These are phyloP conservation scores for Solea senegalensis DNA, from an alignment of 2,113 vertebrate genomes.

Conservation along the genomic window DNA sequence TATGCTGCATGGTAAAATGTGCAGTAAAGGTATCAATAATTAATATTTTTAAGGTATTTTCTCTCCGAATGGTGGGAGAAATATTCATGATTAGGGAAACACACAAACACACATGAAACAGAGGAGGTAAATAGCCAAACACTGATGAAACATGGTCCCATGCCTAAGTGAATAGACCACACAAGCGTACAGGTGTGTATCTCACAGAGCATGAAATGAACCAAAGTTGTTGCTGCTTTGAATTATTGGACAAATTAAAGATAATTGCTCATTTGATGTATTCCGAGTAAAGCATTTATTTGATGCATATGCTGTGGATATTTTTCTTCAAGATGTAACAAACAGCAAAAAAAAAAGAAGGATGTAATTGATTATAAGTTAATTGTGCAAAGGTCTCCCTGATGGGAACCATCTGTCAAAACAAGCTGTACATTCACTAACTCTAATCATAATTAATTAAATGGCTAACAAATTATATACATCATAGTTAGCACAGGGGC, in stretches of 20 bases:
- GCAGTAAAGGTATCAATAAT: slow-evolving; percentile 27
- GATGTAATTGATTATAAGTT: slow-evolving; percentile 83
- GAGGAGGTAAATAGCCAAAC: slow-evolving; percentile 13
- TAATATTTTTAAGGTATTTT: slow-evolving; percentile 20
- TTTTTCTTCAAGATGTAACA: slow-evolving; percentile 72
- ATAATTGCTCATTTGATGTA: slow-evolving; percentile 75
- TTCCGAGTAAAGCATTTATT: slow-evolving; percentile 50
- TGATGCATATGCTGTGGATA: slow-evolving; percentile 57
- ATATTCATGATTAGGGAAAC: slow-evolving; percentile 22
- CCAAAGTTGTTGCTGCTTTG: slow-evolving; percentile 66
- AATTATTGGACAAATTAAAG: slow-evolving; percentile 65
- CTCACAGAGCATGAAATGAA: slow-evolving; percentile 56
- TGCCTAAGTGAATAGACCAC: slow-evolving; percentile 8
- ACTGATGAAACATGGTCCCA: slow-evolving; percentile 6
- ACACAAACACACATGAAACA: slow-evolving; percentile 13
- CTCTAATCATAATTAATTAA: slow-evolving; percentile 96
- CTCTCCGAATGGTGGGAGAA: slow-evolving; percentile 3
- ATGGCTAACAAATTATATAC: slow-evolving; percentile 94
- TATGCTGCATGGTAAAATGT: slow-evolving; percentile 21
- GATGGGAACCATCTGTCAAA: slow-evolving; percentile 95
- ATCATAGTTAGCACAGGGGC: slow-evolving; percentile 86
- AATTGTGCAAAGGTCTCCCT: slow-evolving; percentile 88
- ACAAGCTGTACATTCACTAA: slow-evolving; percentile 85
- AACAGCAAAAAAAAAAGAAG: slow-evolving; percentile 59
- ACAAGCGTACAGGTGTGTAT: slow-evolving; percentile 27